Base-by-base conservation (phyloP, 2,888 invertebrate genomes). In the Pemphredon lugubris region DNA sequence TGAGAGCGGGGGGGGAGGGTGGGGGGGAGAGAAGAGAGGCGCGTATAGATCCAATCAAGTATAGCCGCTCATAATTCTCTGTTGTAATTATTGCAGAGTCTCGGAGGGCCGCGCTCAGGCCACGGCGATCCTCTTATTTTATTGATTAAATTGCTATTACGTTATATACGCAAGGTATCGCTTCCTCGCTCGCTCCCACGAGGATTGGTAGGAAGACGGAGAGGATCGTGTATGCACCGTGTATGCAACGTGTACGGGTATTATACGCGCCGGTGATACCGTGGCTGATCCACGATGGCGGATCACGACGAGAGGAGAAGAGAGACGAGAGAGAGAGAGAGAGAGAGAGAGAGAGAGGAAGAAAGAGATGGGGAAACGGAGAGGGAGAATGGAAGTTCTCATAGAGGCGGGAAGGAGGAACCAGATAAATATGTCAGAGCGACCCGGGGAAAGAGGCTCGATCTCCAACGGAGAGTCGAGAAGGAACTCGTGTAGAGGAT, bases 131-230 rank as follows among this genome's bases (percentile, higher is more conserved):
- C 80, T 88, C 85, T 88, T 88, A 84, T 87, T 88, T 87, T 87
- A 86, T 87, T 88, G 85, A 88, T 88, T 86, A 87, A 88, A 87
- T 85, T 86, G 84, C 86, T 84, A 84, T 87, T 87, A 86, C 86
- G 81, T 86, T 86, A 86, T 82, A 83, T 68, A 67, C 82, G 70
- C 75, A 50, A 77, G 73, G 69, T 67, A 71, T 48, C 53, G 68
- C 63, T 48, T 48, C 60, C 34, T 54, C 23, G 16, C 16, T 16
- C 16, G 14, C 40, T 14, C 40, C 16, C 18, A 48, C 16, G 23
- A 14, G 30, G 39, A 45, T 9, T 16, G 20, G 26, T 44, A 21
- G 34, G n/a, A 9, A 53, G 40, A 21, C 30, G 21, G 16, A 21
- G n/a, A 42, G 18, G 37, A 53, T 21, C 48, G 67, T 30, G 34